Evolutionary conservation across 2,888 invertebrate species (phyloP), one percentile per base, ranked within the genome.

Genomic region (Deroplatys truncata): DNA sequence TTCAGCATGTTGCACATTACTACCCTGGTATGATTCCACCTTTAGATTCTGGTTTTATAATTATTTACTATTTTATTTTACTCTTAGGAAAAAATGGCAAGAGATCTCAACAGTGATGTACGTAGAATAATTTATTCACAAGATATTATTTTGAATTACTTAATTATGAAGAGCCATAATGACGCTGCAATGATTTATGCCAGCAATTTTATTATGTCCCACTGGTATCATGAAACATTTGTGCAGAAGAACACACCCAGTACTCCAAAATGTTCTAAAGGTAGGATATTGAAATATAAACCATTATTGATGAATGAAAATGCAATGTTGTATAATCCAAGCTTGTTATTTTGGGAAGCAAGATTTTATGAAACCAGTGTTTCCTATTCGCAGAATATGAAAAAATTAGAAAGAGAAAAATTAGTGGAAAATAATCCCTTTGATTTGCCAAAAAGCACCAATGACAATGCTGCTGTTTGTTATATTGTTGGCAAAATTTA

Each of bases 71-170:
- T 72, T 2, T 72, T 20, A 72, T 72, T 72, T 72, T 72, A 72
- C 20, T 25, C 5, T 0, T 5, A 72, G 56, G 20, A 72, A 72
- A 72, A 72, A 0, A 20, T 16, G 25, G 56, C 20, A 72, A 72
- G 3, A 20, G 7, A 72, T 89, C 93, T 93, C 29, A 94, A 94
- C 88, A 93, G 94, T 91, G 93, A 94, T 90, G 31, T 0, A 84
- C n/a, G 84, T 16, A 84, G 20, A 84, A 28, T 31, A 31, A 29
- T 49, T 43, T 25, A 16, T 85, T 31, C 35, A 25, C 85, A 85
- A 49, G 35, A 35, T 15, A n/a, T 85, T 43, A 28, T 85, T 31
- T 85, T 85, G 29, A n/a, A 35, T 31, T 85, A 85, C 31, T 25
- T 85, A 35, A 31, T n/a, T 25, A n/a, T 2, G 20, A 85, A 85